Evolutionary conservation across 2,797 vertebrate species (phyloP).

Genomic region (Lepus oiostolus): DNA sequence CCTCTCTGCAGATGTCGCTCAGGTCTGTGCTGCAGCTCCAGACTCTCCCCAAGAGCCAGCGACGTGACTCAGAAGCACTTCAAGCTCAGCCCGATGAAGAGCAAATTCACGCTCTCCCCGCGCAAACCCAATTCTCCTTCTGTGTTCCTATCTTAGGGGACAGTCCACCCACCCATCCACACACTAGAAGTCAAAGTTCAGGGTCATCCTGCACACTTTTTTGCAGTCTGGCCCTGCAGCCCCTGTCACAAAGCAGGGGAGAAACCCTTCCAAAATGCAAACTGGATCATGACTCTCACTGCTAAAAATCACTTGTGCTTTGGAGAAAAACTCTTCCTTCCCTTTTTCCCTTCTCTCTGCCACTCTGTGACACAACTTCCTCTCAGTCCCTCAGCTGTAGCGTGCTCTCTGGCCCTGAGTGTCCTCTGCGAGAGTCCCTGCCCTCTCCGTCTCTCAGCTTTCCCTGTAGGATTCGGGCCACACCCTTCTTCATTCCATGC

Average conservation of each 20-base stretch:
- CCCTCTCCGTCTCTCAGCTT: background rate
- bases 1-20: background rate
- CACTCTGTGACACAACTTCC: background rate
- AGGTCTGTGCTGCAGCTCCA: background rate
- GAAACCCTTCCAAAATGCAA: conserved; percentile 44
- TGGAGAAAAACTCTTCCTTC: background rate
- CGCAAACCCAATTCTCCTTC: background rate
- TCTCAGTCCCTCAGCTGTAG: background rate
- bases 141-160: background rate
- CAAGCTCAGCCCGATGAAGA: background rate
- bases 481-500: background rate
- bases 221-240: background rate
- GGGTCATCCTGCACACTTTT: background rate
- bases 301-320: conserved; percentile 51
- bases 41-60: background rate
- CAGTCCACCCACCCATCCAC: background rate
- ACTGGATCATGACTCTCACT: background rate
- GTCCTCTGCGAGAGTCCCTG: background rate
- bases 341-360: background rate
- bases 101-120: background rate
- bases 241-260: background rate
- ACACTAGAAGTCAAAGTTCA: background rate
- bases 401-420: background rate
- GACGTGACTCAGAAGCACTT: background rate
- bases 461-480: conserved; percentile 43